phyloP scores from a whole-genome alignment of 2,888 invertebrate species.

The Electrophaes corylata region DNA sequence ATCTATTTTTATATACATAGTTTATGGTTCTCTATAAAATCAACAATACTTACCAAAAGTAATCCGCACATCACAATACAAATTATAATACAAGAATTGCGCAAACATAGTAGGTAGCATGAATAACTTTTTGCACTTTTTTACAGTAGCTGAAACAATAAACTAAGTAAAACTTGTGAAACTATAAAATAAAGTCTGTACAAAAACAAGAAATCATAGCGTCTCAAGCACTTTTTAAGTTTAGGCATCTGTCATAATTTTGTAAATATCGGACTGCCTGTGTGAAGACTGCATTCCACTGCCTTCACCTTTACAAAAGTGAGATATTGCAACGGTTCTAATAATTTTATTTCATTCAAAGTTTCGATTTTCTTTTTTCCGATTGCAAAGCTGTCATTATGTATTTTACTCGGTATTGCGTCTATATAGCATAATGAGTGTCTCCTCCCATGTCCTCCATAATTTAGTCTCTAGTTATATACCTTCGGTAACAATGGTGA shows the following conservation, averaged over 20 bases:
- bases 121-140: slow-evolving; percentile 54
- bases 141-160: slow-evolving; percentile 58
- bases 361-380: slow-evolving; percentile 44
- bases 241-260: slow-evolving; percentile 43
- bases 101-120: slow-evolving; percentile 60
- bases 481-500: slow-evolving; percentile 1
- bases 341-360: slow-evolving; percentile 36
- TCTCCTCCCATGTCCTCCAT: slow-evolving; percentile 21
- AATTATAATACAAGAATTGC: slow-evolving; percentile 62
- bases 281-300: slow-evolving; percentile 37
- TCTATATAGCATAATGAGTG: slow-evolving; percentile 41
- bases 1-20: too few species aligned
- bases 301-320: slow-evolving; percentile 7
- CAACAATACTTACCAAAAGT: slow-evolving; percentile 51
- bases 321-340: slow-evolving; percentile 8
- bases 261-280: slow-evolving; percentile 55
- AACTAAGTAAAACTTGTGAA: background rate
- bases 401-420: too few species aligned
- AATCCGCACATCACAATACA: slow-evolving; percentile 63
- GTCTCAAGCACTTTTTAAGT: slow-evolving; percentile 45
- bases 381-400: too few species aligned
- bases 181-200: background rate
- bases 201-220: slow-evolving; percentile 56
- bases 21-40: background rate
- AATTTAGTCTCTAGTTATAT: slow-evolving; percentile 17